phyloP scores from a whole-genome alignment of 37 sponge, comb jelly and placozoan genomes.

The Spongilla lacustris region DNA sequence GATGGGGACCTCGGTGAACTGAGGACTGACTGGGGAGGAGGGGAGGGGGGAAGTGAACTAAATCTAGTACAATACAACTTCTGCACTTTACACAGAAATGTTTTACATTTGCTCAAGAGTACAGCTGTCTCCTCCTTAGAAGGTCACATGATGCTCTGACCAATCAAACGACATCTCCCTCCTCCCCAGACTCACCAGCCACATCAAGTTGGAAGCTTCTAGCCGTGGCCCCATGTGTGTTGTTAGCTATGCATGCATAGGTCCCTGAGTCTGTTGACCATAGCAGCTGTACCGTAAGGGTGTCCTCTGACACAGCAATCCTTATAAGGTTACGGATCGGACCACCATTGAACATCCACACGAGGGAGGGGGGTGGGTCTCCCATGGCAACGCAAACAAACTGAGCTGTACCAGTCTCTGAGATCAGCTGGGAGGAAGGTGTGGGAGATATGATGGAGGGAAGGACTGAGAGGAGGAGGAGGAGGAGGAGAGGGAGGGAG shows the following conservation, averaged over 20 bases:
- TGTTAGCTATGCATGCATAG: neutral
- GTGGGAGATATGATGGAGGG: neutral
- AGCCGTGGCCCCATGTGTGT: neutral
- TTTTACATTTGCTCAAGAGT: no score
- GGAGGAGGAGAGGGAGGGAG: no score
- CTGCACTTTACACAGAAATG: no score
- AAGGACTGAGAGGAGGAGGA: neutral
- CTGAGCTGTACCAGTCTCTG: neutral
- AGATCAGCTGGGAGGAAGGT: neutral
- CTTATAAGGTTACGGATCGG: neutral
- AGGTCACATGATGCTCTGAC: neutral
- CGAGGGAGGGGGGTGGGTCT: neutral
- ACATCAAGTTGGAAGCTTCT: neutral
- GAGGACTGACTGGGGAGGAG: neutral
- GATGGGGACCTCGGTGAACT: neutral
- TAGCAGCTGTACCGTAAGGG: neutral
- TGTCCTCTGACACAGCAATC: neutral
- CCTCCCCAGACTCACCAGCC: neutral
- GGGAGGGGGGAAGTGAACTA: neutral
- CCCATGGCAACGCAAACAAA: neutral
- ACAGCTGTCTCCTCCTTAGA: no score
- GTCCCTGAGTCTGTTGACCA: neutral
- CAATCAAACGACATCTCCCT: neutral
- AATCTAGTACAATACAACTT: no score
- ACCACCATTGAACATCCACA: neutral